phyloP scores from a whole-genome alignment of 2,888 invertebrate genomes.

The Busseola fusca region DNA sequence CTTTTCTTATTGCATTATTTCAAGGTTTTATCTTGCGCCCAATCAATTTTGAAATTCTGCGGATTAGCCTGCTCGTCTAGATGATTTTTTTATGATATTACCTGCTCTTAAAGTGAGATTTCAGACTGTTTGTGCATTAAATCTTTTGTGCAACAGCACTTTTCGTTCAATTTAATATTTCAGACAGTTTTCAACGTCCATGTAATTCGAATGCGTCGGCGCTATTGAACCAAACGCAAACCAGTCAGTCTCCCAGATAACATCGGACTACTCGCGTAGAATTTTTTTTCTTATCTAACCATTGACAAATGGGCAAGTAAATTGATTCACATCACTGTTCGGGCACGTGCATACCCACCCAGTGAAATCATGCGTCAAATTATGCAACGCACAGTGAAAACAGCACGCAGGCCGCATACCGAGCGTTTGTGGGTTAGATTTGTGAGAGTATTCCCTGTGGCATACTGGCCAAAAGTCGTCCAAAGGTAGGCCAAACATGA shows the following conservation, averaged over 20 bases:
- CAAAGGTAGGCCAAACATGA: conserved; percentile 11
- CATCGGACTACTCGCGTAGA: conserved; percentile 20
- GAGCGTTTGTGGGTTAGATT: conserved; percentile 60
- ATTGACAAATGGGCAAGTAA: conserved; percentile 60
- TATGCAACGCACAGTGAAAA: conserved; percentile 78
- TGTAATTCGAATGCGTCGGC: not conserved
- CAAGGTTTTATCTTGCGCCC: not conserved
- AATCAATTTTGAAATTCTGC: not conserved
- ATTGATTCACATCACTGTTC: conserved; percentile 61
- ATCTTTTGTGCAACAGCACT: not conserved
- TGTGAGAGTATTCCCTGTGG: conserved; percentile 54
- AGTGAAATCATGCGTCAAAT: conserved; percentile 74
- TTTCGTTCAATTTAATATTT: conserved; percentile 5
- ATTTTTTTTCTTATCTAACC: conserved; percentile 46
- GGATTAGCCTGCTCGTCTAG: not conserved
- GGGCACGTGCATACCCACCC: conserved; percentile 63
- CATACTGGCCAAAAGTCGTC: conserved; percentile 41
- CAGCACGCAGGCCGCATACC: conserved; percentile 66
- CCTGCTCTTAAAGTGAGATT: not conserved
- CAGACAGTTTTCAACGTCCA: not conserved
- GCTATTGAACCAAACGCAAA: conserved; percentile 24
- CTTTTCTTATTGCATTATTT: not conserved
- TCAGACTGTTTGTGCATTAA: not conserved
- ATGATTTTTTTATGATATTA: not conserved
- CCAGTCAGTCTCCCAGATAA: conserved; percentile 27